Base-by-base conservation (phyloP, 1,140 invertebrate species). In the Pristionchus pacificus region DNA sequence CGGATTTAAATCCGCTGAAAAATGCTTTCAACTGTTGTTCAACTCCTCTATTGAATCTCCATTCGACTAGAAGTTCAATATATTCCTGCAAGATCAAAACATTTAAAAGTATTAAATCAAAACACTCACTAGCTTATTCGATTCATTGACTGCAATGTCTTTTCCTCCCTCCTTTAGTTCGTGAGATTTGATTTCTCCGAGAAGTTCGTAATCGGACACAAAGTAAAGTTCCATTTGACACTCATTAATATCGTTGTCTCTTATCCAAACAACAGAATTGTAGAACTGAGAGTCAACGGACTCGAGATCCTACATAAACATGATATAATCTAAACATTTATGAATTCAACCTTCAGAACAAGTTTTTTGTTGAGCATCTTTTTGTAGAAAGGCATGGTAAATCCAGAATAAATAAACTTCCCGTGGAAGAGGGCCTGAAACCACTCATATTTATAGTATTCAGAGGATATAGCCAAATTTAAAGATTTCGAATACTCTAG, bases 361-460 rank as follows among this genome's bases (percentile, higher is more conserved):
- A 98, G 88, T 84, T 97, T 98, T 83, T 98, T 98, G 83, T 95
- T 96, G 61, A 99, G 86, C 95, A 99, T 98, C 76, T 95, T 88
- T 84, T 99, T 99, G 85, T 98, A 98, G 86, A 98, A 98, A 6
- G 96, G 96, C 91, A 98, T 92, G 1, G 96, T 98, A 83, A 98
- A 99, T 13, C 95, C 97, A 74, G 93, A 96, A 84, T 98, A 98
- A 72, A 99, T 98, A 85, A 98, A 98, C 80, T 97, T 89, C 1
- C 95, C 95, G 84, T 98, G 96, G 86, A 98, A 98, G 38, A 98
- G 85, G 0, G 96, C 96, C 90, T 91, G 77, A 28, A 79, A 85
- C n/a, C n/a, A n/a, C n/a, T n/a, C n/a, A n/a, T n/a, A n/a, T n/a
- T n/a, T n/a, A n/a, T n/a, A n/a, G n/a, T n/a, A n/a, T n/a, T n/a